A percentile compares a stretch with the other conserved stretches of the same genome.
These are phyloP conservation scores for Triops longicaudatus DNA, from an alignment of 1,140 invertebrate species.

Conservation along the genomic window DNA sequence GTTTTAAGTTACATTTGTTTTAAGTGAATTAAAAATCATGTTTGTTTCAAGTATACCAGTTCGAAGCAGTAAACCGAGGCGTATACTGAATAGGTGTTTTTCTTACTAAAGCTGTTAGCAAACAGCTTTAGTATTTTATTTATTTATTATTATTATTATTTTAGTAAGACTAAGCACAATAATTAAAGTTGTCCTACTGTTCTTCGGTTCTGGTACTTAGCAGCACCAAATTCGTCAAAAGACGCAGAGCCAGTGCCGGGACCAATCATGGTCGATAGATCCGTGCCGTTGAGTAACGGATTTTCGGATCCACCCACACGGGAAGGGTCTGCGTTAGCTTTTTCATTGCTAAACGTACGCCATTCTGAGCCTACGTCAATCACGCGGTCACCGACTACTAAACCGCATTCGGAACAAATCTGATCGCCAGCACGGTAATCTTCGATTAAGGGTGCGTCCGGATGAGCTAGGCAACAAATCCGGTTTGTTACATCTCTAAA, in stretches of 20 bases:
- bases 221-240: slow-evolving; percentile 73
- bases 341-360: slow-evolving; percentile 99
- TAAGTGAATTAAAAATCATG: too few species aligned
- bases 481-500: slow-evolving; percentile 2
- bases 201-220: slow-evolving; percentile 88
- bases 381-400: slow-evolving; percentile 97
- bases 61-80: too few species aligned
- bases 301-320: slow-evolving; percentile 98
- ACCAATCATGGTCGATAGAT: slow-evolving; percentile 95
- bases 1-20: not conserved
- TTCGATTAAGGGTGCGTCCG: slow-evolving; percentile 89
- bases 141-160: too few species aligned
- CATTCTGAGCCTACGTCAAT: slow-evolving; percentile 99
- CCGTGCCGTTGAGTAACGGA: slow-evolving; percentile 86
- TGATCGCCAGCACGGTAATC: slow-evolving; percentile 98
- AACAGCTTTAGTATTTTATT: slow-evolving; percentile 35
- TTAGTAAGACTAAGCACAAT: too few species aligned
- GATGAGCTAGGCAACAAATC: slow-evolving; percentile 84
- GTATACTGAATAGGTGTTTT: too few species aligned
- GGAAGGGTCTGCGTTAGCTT: slow-evolving; percentile 90
- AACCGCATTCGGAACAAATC: slow-evolving; percentile 97
- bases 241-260: slow-evolving; percentile 75
- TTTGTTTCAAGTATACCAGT: too few species aligned
- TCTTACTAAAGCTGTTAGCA: too few species aligned
- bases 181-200: too few species aligned